These are phyloP conservation scores for Ptychoptera albimana DNA, from an alignment of 2,888 invertebrate genomes.

Conservation along the genomic window DNA sequence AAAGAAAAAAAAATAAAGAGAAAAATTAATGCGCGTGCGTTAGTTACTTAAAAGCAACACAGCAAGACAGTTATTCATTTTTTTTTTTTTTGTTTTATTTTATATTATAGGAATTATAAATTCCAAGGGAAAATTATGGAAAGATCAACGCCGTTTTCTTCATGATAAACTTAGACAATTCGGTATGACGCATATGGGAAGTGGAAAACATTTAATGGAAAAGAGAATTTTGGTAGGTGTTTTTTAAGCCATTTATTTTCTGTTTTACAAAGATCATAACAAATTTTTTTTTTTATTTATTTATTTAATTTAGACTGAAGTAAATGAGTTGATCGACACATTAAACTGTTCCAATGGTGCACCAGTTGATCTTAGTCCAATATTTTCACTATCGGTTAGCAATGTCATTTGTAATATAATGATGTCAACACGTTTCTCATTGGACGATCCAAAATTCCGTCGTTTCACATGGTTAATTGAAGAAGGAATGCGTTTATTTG, in stretches of 20 bases:
- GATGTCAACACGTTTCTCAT: slow-evolving; percentile 74
- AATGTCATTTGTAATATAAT: slow-evolving; percentile 84
- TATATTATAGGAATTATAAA: slow-evolving; percentile 67
- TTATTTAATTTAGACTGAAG: slow-evolving; percentile 43
- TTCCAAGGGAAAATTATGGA: slow-evolving; percentile 78
- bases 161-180: slow-evolving; percentile 72
- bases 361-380: slow-evolving; percentile 56
- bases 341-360: slow-evolving; percentile 46
- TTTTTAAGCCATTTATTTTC: not conserved
- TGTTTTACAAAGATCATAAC: not conserved
- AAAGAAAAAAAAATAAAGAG: not conserved
- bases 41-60: not conserved
- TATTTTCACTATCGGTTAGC: slow-evolving; percentile 66
- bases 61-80: slow-evolving; percentile 43
- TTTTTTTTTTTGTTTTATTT: slow-evolving; percentile 14
- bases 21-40: not conserved
- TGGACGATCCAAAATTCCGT: slow-evolving; percentile 59
- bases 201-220: slow-evolving; percentile 69
- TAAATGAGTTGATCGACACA: slow-evolving; percentile 52
- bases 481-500: slow-evolving; percentile 79
- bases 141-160: slow-evolving; percentile 73
- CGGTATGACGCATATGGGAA: slow-evolving; percentile 75
- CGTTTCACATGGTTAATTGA: slow-evolving; percentile 75
- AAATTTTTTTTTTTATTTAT: slow-evolving; percentile 7
- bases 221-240: slow-evolving; percentile 60